Conservation (phyloP, 2,113 vertebrate species). For the Felis chaus region DNA sequence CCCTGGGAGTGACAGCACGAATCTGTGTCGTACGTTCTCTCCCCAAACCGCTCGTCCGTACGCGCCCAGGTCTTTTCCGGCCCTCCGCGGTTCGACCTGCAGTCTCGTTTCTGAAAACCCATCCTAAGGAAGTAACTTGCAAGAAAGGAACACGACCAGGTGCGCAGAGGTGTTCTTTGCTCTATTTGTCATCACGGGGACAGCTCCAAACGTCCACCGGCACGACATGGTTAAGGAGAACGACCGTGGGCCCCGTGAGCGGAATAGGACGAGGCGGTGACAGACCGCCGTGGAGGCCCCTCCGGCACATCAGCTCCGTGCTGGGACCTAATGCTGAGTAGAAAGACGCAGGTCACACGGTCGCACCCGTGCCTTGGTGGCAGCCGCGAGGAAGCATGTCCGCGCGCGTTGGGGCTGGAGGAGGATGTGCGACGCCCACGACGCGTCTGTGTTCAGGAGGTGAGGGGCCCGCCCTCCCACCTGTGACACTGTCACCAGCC, state of each 20-base stretch:
- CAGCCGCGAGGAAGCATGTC: not conserved
- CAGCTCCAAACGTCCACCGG: fast-evolving
- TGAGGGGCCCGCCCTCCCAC: too few relatives aligned
- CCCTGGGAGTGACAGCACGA: fast-evolving
- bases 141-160: fast-evolving
- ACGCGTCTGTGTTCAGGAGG: not conserved
- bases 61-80: not conserved
- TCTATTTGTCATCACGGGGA: fast-evolving
- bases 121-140: not conserved
- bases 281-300: not conserved
- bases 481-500: fast-evolving
- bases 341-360: not conserved
- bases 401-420: not conserved
- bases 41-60: fast-evolving
- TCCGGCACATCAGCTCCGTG: too few relatives aligned
- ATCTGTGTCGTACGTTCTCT: not conserved
- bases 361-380: fast-evolving
- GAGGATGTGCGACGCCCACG: not conserved
- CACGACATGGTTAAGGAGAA: too few relatives aligned
- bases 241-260: not conserved
- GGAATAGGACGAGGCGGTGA: not conserved
- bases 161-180: not conserved
- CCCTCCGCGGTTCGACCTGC: fast-evolving
- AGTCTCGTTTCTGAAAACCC: not conserved
- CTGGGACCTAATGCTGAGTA: not conserved